phyloP scores from a whole-genome alignment of 2,888 invertebrate species.

The Tipula unca region DNA sequence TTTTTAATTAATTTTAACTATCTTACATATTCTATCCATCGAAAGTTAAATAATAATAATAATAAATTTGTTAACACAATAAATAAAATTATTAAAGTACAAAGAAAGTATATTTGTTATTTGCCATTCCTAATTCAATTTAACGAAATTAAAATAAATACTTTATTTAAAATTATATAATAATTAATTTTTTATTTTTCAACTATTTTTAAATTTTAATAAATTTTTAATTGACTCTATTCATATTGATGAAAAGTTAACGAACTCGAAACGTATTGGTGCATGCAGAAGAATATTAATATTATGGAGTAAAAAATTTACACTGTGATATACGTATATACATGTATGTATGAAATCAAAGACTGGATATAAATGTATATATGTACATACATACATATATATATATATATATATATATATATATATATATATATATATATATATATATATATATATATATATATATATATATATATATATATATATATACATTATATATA shows the following conservation, averaged over 20 bases:
- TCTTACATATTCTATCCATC: too few species aligned
- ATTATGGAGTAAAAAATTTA: not conserved
- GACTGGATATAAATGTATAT: not conserved
- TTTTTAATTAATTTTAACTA: too few species aligned
- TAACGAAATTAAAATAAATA: too few species aligned
- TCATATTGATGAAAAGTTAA: not conserved
- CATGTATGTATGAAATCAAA: too few species aligned
- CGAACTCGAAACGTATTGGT: not conserved
- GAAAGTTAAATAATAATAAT: too few species aligned
- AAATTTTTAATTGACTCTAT: not conserved
- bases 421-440: not conserved
- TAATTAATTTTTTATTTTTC: too few species aligned
- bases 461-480: not conserved
- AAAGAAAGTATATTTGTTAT: too few species aligned
- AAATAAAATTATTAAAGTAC: too few species aligned
- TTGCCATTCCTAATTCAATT: too few species aligned
- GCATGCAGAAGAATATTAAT: not conserved
- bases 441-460: not conserved
- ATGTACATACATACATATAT: not conserved
- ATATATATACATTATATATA: not conserved
- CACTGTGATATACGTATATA: too few species aligned
- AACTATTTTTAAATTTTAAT: not conserved
- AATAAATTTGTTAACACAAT: too few species aligned
- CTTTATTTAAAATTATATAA: too few species aligned
- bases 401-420: not conserved